Percentiles rank a stretch among this genome's conserved stretches.
These are phyloP conservation scores for Periparus ater DNA, from an alignment of 2,797 vertebrate species.

Conservation along the genomic window DNA sequence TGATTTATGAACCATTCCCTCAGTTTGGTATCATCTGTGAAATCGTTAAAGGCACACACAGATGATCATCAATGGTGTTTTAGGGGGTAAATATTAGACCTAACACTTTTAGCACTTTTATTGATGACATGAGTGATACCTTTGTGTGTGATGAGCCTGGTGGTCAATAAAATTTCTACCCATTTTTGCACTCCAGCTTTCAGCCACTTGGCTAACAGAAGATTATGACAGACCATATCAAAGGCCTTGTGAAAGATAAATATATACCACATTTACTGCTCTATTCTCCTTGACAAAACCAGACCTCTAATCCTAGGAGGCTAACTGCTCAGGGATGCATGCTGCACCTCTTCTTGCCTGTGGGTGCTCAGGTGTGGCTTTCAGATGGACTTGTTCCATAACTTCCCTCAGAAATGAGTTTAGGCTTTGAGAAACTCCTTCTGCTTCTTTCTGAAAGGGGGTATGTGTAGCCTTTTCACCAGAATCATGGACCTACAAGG, in stretches of 20 bases:
- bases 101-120: neutral
- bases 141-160: neutral
- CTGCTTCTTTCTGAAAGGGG: neutral
- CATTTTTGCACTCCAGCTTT: neutral
- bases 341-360: neutral
- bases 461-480: neutral
- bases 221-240: neutral
- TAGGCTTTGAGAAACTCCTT: neutral
- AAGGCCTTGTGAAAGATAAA: neutral
- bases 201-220: neutral
- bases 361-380: neutral
- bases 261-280: neutral
- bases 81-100: neutral
- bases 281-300: neutral
- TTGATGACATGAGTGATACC: neutral
- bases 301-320: neutral
- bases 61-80: neutral
- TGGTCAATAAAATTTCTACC: neutral
- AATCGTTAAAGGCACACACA: neutral
- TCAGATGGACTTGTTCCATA: neutral
- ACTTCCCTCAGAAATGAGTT: neutral
- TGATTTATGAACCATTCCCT: neutral
- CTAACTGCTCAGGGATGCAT: rapidly evolving
- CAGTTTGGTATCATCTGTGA: neutral
- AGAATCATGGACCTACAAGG: neutral